Evolutionary conservation across 2,113 vertebrate species (phyloP), one percentile per base, ranked within the genome.

Genomic region (Oreocharis arfaki): DNA sequence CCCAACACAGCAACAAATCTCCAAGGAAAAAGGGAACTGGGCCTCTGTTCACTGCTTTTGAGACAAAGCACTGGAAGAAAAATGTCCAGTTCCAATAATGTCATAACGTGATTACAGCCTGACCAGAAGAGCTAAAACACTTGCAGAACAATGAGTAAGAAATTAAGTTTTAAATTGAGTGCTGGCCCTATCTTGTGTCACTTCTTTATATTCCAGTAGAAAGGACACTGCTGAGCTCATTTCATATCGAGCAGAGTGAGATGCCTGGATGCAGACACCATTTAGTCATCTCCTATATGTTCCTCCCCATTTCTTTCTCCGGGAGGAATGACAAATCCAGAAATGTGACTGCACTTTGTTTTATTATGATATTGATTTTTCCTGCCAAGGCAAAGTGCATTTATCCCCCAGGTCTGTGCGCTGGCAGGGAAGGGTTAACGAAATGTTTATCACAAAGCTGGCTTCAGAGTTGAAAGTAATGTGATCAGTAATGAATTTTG

Each of bases 401-500:
- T 96, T 97, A 84, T 97, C 91, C 97, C 89, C 91, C 91, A 84
- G 96, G 95, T 95, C 95, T 76, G 91, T 28, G 88, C 0, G 9
- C 95, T 77, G 97, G 97, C 79, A 95, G 95, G 97, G 98, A 96
- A 98, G 98, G 98, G 98, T 99, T 98, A 98, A 98, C 96, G 95
- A 98, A 98, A 98, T 98, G 98, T 99, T 98, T 98, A 98, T 98
- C 98, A 98, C 98, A 96, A 98, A 97, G 98, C 98, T 98, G 97
- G 98, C 98, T 98, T 98, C 97, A 97, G 98, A 98, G 99, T 99
- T 99, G 98, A 99, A 99, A 98, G 98, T 99, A 99, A 99, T 99
- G 98, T 99, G 99, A 99, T 99, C 99, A 99, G 98, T 99, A 99
- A 99, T 99, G 99, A 99, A 99, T 99, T 99, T 99, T 99, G 99